Base-by-base conservation (phyloP, 2,888 invertebrate species). In the Metellina segmentata region DNA sequence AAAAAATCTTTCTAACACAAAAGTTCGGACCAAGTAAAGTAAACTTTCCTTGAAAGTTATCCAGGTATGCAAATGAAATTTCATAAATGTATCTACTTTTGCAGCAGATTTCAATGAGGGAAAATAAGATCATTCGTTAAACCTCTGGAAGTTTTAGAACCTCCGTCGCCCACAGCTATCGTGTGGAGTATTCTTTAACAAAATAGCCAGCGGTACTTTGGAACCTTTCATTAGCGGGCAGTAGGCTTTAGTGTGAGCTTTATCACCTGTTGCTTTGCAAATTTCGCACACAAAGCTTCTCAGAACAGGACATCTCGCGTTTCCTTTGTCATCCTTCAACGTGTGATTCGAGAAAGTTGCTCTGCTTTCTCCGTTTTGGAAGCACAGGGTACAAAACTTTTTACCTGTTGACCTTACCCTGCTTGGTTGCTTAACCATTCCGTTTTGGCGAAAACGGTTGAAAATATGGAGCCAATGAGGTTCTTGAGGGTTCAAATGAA, bases 231-330 rank as follows among this genome's bases (percentile, higher is more conserved):
- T 19, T 0, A 49, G 6, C 5, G 93, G 93, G 61, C 93, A 93
- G 69, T 93, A 88, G 20, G 86, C 34, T n/a, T 69, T 53, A 6
- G 92, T 92, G 53, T 93, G 93, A 7, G 93, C 85, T 19, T 77
- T 71, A n/a, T 81, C 74, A 0, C 93, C 93, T n/a, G 91, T 93
- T 16, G 81, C 89, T 4, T 89, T 89, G 52, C 93, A 93, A 0
- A 85, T 6, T 8, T 85, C 81, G 13, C 93, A 93, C 0, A 71
- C 61, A 75, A 91, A 61, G 13, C 61, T n/a, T 20, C 86, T n/a
- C 8, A 93, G 34, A 20, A 93, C 52, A 4, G 91, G 93, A n/a
- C 93, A 93, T n/a, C 16, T 6, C 6, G 89, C 61, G 0, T 78
- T 78, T 16, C 88, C 88, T n/a, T 20, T 9, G 0, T 0, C 19